phyloP scores from a whole-genome alignment of 2,113 vertebrate species.

The Clarias macrocephalus region DNA sequence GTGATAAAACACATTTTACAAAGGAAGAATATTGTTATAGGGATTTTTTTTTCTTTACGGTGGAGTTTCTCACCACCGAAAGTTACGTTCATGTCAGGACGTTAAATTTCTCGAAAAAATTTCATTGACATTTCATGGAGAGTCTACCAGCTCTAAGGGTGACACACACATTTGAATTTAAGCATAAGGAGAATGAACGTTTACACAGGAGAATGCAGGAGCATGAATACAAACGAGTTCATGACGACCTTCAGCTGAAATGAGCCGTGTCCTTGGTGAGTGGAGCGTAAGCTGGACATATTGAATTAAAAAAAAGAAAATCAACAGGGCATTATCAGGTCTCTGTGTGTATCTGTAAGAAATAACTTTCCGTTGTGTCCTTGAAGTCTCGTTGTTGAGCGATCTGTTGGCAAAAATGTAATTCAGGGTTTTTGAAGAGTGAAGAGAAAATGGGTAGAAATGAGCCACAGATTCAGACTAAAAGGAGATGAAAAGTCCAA shows the following conservation, averaged over 20 bases:
- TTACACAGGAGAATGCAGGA: conserved; percentile 30
- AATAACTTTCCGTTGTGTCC: conserved; percentile 31
- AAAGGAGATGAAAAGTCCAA: not conserved
- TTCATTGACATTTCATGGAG: not conserved
- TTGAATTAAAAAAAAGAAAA: conserved; percentile 14
- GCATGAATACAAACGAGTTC: conserved; percentile 10
- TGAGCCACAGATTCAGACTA: conserved; percentile 3
- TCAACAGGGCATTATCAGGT: conserved; percentile 25
- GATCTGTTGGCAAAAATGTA: conserved; percentile 4
- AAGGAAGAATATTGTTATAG: too few relatives aligned
- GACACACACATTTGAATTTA: not conserved
- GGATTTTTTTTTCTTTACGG: too few relatives aligned
- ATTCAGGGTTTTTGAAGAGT: not conserved
- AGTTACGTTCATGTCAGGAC: not conserved
- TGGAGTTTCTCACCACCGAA: too few relatives aligned
- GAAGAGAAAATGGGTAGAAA: conserved; percentile 19
- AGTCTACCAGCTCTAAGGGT: not conserved
- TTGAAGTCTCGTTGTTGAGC: conserved; percentile 27
- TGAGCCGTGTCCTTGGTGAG: not conserved
- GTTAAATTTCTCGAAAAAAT: not conserved
- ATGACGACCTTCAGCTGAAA: conserved; percentile 12
- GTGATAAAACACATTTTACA: too few relatives aligned
- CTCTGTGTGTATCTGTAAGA: conserved; percentile 23
- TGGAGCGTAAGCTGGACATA: conserved; percentile 12
- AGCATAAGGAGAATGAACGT: conserved; percentile 20